Base-by-base conservation (phyloP, 1,140 invertebrate species). In the Sitophilus oryzae region DNA sequence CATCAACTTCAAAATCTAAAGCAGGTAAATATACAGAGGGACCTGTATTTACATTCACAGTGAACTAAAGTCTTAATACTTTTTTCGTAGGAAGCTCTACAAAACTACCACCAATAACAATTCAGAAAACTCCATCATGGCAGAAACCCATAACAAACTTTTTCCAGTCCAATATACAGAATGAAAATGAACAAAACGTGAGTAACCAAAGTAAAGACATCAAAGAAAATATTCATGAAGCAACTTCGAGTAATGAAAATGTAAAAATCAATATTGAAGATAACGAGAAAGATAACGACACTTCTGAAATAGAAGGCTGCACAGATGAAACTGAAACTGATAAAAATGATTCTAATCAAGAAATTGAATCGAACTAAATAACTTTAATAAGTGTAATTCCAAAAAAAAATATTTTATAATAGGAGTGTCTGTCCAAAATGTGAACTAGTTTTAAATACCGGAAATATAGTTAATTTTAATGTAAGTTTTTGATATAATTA, bases 61-160 rank as follows among this genome's bases (percentile, higher is more conserved):
- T n/a, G n/a, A n/a, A n/a, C n/a, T n/a, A n/a, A n/a, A n/a, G 21
- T 19, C 10, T 41, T 15, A n/a, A 8, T 16, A 18, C 8, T 19
- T 3, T 19, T 6, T 15, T 16, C 51, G 43, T 30, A 50, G 46
- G 41, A 15, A 36, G 38, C 22, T 49, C 46, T 36, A 41, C 48
- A 34, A 50, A 36, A 46, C 35, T 57, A 18, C 55, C 55, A 22
- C 55, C 55, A 2, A 57, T 57, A 22, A 48, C 55, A 5, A 19
- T 36, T 19, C 42, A 45, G 23, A 49, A 57, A 35, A 46, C 48
- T 6, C 55, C 55, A 34, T 47, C 41, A 37, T 57, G 55, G 55
- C 55, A 57, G 23, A 57, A 57, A 47, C 55, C 55, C 18, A 57
- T 57, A n/a, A 57, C 55, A 38, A 57, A 46, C 25, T 57, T 57